A percentile compares a stretch with the other conserved stretches of the same genome.
Conservation (phyloP, 2,797 vertebrate species). For the Poecilia picta region DNA sequence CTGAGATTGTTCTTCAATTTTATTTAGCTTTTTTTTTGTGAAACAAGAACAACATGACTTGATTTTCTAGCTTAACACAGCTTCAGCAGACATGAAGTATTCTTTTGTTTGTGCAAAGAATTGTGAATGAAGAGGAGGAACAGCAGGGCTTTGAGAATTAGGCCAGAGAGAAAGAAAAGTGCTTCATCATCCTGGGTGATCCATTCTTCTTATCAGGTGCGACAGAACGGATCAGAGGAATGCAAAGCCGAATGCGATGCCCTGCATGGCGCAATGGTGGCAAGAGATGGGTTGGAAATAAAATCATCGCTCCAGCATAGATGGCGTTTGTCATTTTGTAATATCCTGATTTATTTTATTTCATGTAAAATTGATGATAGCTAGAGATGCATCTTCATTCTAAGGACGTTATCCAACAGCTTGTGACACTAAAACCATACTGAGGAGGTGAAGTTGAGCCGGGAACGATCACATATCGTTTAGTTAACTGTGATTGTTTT, state of each 20-base stretch:
- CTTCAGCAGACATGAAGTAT: neutral
- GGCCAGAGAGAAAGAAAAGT: constrained; percentile 1
- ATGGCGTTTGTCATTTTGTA: neutral
- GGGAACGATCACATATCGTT: neutral
- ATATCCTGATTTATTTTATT: neutral
- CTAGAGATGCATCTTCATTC: neutral
- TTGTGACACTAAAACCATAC: neutral
- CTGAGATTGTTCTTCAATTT: neutral
- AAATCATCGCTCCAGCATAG: neutral
- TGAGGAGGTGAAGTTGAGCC: neutral
- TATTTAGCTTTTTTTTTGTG: neutral
- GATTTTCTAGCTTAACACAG: neutral
- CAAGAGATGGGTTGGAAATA: neutral
- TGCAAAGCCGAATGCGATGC: neutral
- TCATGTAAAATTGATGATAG: neutral
- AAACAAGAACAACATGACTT: neutral
- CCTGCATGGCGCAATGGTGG: neutral
- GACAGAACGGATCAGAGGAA: neutral
- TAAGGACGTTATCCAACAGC: neutral
- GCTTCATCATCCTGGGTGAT: constrained; percentile 1
- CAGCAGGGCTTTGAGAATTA: constrained; percentile 2
- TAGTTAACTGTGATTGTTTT: neutral
- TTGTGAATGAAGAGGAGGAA: neutral
- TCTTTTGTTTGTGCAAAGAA: neutral
- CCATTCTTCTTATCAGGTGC: neutral